These are phyloP conservation scores for Leptodactylus fallax DNA, from an alignment of 2,797 vertebrate genomes.

Conservation along the genomic window DNA sequence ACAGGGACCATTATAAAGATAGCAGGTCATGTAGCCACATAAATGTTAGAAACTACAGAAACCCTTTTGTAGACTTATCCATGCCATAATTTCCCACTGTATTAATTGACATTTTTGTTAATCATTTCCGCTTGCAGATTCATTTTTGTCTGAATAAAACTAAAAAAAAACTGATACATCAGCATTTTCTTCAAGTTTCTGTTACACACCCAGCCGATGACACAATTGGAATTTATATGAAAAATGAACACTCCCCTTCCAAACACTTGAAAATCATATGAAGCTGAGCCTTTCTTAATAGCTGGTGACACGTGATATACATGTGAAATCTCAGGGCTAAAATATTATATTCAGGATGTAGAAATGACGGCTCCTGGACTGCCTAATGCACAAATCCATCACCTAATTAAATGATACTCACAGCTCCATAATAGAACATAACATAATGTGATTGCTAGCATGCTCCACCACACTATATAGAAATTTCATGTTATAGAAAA, in stretches of 20 bases:
- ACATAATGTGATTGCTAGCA: not conserved
- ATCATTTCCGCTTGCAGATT: not conserved
- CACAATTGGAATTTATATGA: not conserved
- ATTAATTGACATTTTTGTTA: not conserved
- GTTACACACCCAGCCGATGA: not conserved
- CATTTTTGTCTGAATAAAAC: not conserved
- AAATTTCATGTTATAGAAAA: not conserved
- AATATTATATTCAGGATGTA: constrained; percentile 30
- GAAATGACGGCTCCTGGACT: constrained; percentile 18
- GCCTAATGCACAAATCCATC: constrained; percentile 38
- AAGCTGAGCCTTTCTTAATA: not conserved
- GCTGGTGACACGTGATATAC: not conserved
- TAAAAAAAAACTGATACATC: not conserved
- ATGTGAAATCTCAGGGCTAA: constrained; percentile 10
- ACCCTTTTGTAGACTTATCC: not conserved
- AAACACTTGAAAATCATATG: not conserved
- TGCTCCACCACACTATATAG: not conserved
- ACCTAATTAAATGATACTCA: constrained; percentile 45
- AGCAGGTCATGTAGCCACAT: not conserved
- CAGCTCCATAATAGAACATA: constrained; percentile 24
- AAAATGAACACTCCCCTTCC: not conserved
- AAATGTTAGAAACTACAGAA: not conserved
- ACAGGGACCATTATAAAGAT: not conserved
- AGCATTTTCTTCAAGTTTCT: not conserved
- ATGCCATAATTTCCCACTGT: no score